Evolutionary conservation across 2,888 invertebrate genomes (phyloP).

Genomic region (Geotrupes spiniger): DNA sequence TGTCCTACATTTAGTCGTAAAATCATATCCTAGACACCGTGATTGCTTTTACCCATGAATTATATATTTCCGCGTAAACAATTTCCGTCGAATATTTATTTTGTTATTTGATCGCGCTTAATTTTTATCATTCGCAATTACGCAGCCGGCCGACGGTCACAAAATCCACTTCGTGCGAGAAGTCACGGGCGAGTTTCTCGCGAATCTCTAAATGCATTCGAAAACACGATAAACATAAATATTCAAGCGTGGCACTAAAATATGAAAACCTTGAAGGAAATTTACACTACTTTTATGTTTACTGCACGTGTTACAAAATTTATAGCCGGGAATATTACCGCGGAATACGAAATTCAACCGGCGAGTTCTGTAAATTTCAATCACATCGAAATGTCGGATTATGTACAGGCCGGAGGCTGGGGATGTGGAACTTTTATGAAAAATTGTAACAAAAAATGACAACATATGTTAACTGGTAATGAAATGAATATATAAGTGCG

Average conservation of each 20-base stretch:
- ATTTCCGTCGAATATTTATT: constrained; percentile 18
- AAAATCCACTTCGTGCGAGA: constrained; percentile 14
- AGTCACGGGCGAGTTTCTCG: constrained; percentile 4
- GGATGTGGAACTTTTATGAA: too few relatives aligned
- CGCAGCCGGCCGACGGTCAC: neutral
- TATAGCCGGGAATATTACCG: constrained; percentile 30
- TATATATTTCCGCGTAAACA: constrained; percentile 20
- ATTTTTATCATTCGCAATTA: constrained; percentile 13
- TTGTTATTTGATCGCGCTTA: constrained; percentile 14
- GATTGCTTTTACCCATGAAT: constrained; percentile 32
- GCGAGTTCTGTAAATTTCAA: too few relatives aligned
- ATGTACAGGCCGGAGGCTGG: too few relatives aligned
- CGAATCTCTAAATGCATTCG: constrained; percentile 23
- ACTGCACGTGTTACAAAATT: constrained; percentile 36
- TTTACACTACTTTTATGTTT: constrained; percentile 39
- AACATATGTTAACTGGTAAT: too few relatives aligned
- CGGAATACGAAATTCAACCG: constrained; percentile 23
- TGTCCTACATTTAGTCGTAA: constrained; percentile 38
- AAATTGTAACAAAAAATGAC: too few relatives aligned
- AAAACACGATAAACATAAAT: constrained; percentile 35
- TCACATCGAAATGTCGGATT: too few relatives aligned
- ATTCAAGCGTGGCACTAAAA: constrained; percentile 40
- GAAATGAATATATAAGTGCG: too few relatives aligned
- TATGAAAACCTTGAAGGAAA: constrained; percentile 41
- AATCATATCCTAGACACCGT: constrained; percentile 33